These are phyloP conservation scores for Aspidapion aeneum DNA, from an alignment of 2,888 invertebrate genomes.

Conservation along the genomic window DNA sequence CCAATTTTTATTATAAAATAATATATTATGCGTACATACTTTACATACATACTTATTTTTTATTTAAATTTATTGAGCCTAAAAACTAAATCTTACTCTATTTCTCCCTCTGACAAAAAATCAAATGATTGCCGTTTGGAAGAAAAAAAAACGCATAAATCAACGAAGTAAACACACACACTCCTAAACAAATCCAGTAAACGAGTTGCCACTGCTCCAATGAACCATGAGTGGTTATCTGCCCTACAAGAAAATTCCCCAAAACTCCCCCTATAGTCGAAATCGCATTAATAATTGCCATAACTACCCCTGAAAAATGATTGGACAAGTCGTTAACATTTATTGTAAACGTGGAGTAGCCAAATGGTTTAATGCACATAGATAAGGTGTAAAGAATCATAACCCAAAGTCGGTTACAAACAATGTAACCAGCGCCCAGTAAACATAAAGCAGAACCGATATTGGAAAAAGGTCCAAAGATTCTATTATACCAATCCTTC, in stretches of 20 bases:
- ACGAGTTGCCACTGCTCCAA: constrained; percentile 66
- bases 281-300: constrained; percentile 58
- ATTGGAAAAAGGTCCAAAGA: constrained; percentile 41
- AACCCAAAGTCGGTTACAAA: constrained; percentile 53
- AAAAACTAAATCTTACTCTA: not conserved
- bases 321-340: constrained; percentile 60
- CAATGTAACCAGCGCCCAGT: constrained; percentile 59
- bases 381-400: constrained; percentile 54
- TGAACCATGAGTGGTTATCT: constrained; percentile 53
- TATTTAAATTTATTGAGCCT: no score
- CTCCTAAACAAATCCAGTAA: constrained; percentile 71
- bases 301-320: constrained; percentile 58
- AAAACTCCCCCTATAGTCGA: constrained; percentile 58
- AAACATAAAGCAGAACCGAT: constrained; percentile 59
- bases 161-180: constrained; percentile 62
- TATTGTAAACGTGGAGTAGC: constrained; percentile 61
- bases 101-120: constrained; percentile 9
- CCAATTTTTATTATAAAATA: no score
- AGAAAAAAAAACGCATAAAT: constrained; percentile 56
- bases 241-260: constrained; percentile 55
- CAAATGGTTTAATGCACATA: constrained; percentile 63
- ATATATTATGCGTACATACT: no score
- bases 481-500: constrained; percentile 6
- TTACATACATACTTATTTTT: no score
- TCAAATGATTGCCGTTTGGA: constrained; percentile 29